Conservation (phyloP, 2,113 vertebrate genomes). For the Alosa alosa region DNA sequence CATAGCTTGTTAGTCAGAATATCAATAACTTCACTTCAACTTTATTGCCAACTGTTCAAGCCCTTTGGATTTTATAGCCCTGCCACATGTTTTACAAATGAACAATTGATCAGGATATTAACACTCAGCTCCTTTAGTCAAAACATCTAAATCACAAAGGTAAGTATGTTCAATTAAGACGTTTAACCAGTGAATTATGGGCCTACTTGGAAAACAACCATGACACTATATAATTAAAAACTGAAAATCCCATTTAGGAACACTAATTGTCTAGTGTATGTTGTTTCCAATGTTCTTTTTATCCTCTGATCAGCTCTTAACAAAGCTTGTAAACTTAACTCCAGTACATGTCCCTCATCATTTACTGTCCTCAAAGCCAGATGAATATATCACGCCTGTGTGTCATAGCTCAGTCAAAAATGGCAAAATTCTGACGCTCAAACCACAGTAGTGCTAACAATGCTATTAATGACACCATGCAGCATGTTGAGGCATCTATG, state of each 20-base stretch:
- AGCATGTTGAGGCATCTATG: too few relatives aligned
- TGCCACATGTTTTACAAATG: neutral
- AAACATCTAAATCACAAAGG: too few relatives aligned
- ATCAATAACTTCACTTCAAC: neutral
- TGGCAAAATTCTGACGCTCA: too few relatives aligned
- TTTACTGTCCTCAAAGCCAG: neutral
- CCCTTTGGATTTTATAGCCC: neutral
- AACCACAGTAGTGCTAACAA: too few relatives aligned
- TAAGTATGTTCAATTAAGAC: neutral
- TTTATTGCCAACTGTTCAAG: neutral
- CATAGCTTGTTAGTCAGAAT: neutral
- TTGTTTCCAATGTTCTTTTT: neutral
- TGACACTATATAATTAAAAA: neutral
- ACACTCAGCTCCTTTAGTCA: neutral
- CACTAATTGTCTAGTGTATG: neutral
- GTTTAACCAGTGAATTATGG: neutral
- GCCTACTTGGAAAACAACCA: neutral
- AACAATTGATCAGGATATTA: neutral
- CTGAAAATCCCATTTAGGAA: neutral
- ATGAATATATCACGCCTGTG: neutral
- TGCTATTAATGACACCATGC: too few relatives aligned
- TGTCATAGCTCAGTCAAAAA: too few relatives aligned
- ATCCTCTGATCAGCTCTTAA: neutral
- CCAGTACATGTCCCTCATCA: neutral
- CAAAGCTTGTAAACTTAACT: neutral